Evolutionary conservation across 2,113 vertebrate genomes (phyloP), one percentile per base, ranked within the genome.

Genomic region (Ariopsis seemanni): DNA sequence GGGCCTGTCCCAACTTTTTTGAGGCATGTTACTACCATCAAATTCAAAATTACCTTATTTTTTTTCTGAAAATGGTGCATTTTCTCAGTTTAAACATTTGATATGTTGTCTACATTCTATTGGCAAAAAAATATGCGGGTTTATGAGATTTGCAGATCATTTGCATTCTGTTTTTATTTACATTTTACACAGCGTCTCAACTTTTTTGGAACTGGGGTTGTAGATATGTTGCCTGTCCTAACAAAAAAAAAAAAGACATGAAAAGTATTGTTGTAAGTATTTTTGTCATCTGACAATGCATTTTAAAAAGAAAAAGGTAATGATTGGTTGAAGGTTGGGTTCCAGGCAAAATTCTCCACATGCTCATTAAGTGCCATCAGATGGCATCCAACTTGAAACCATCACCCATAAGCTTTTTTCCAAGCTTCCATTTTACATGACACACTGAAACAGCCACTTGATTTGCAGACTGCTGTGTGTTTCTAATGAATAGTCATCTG

Each of bases 401-500:
- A 9, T 48, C 71, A 25, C 12, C 55, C 53, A n/a, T 15, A 25
- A 55, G 11, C 15, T 62, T 50, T 7, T 42, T 67, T 77, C 12
- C 48, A 11, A 53, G 30, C 22, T 53, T 55, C 60, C 7, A 14
- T 52, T 60, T 11, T 55, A 14, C 6, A 27, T 17, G 50, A 34
- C 6, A 1, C 20, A 1, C 10, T 78, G 30, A 88, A 85, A 79
- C 30, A 8, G 27, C 20, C 14, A 5, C 48, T 42, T 82, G 42
- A 74, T 82, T 75, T 74, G 53, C 50, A 74, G 18, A 53, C 65
- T 67, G 78, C 57, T 5, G 22, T 83, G 71, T 52, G 62, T 65
- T 58, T 74, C 55, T 55, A 7, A 42, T 74, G 69, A 81, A 72
- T 63, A 85, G 74, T 65, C 69, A 53, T 85, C 15, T 69, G 71